A percentile compares a stretch with the other conserved stretches of the same genome.
Evolutionary conservation across 2,797 vertebrate genomes (phyloP).

Genomic region (Sebastes cheni): DNA sequence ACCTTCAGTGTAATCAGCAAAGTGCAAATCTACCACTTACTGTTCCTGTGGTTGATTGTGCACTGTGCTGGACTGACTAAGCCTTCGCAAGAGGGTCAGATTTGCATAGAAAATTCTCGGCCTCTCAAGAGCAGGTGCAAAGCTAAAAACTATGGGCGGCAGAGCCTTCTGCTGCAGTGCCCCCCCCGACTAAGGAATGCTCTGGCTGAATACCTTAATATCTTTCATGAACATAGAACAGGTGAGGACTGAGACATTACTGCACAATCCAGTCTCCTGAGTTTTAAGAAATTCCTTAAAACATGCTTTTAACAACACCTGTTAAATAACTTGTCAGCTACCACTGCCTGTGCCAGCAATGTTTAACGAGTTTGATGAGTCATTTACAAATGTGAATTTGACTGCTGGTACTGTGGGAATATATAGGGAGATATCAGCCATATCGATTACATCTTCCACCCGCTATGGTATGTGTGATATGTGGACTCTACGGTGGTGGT

Average conservation of each 20-base stretch:
- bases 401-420: too few species aligned
- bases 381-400: too few species aligned
- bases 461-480: not conserved
- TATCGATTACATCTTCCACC: not conserved
- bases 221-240: too few species aligned
- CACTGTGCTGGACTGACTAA: not conserved
- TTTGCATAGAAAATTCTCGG: not conserved
- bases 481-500: too few species aligned
- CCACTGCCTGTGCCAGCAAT: not conserved
- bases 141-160: not conserved
- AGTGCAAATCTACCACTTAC: not conserved
- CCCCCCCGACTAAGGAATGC: not conserved
- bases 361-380: too few species aligned
- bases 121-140: not conserved
- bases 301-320: not conserved
- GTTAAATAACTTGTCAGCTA: not conserved
- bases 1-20: conserved; percentile 2
- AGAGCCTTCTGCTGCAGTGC: not conserved
- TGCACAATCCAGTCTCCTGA: not conserved
- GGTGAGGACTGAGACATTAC: too few species aligned
- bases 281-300: not conserved
- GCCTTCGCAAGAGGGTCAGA: not conserved
- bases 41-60: not conserved
- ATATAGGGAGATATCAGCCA: not conserved
- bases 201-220: not conserved